phyloP scores from a whole-genome alignment of 2,797 vertebrate species.

The Cygnus olor region DNA sequence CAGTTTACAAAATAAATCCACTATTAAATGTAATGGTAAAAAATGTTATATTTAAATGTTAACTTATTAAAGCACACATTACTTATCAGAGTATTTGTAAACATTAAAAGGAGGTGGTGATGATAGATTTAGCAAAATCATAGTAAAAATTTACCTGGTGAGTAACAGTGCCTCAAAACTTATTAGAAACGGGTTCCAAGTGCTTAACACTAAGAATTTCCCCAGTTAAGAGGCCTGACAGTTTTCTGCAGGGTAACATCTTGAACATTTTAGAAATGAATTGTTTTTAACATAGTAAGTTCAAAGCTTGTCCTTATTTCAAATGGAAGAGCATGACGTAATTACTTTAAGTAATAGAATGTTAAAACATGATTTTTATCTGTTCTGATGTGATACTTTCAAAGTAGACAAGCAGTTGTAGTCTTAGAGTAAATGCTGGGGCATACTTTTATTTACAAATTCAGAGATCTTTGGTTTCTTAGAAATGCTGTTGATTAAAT shows the following conservation, averaged over 20 bases:
- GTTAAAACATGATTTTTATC: background rate
- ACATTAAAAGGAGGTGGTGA: background rate
- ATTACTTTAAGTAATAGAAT: background rate
- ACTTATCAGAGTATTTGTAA: background rate
- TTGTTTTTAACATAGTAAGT: background rate
- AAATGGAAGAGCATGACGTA: background rate
- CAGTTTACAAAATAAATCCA: background rate
- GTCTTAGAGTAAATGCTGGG: background rate
- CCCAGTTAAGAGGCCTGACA: accelerated
- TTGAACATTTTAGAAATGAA: background rate
- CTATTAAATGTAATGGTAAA: background rate
- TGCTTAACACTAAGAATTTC: background rate
- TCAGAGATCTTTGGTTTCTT: background rate
- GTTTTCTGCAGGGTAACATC: background rate
- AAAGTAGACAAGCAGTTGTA: background rate
- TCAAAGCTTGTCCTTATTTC: background rate
- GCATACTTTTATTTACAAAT: background rate
- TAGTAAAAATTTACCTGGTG: background rate
- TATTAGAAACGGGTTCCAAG: background rate
- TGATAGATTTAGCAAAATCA: background rate
- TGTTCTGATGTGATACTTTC: background rate
- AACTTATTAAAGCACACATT: background rate
- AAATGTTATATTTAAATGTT: too few relatives aligned
- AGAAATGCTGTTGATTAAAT: background rate
- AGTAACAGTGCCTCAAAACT: background rate